A percentile compares a stretch with the other conserved stretches of the same genome.
Evolutionary conservation across 1,140 invertebrate species (phyloP).

Genomic region (Camponotus vicinus): DNA sequence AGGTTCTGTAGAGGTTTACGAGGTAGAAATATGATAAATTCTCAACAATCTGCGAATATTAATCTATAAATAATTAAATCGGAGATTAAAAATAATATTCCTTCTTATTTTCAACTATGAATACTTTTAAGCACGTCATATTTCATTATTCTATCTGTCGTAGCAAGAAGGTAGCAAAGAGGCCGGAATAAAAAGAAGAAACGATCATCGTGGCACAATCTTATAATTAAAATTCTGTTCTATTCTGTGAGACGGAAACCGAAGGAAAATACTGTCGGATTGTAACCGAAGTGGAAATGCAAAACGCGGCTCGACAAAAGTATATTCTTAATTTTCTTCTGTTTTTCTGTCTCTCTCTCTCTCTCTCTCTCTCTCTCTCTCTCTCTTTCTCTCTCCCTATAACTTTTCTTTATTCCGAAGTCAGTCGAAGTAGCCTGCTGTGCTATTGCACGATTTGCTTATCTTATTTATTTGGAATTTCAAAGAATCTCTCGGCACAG

Average conservation of each 20-base stretch:
- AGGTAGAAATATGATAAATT: too few species aligned
- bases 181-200: background rate
- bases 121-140: background rate
- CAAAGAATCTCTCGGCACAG: background rate
- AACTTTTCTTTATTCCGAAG: background rate
- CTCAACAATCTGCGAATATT: background rate
- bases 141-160: background rate
- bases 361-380: too few species aligned
- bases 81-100: background rate
- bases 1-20: too few species aligned
- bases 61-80: background rate
- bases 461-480: conserved; percentile 35
- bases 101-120: background rate
- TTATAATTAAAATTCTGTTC: conserved; percentile 22
- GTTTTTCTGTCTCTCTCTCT: too few species aligned
- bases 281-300: background rate
- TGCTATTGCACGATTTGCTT: conserved; percentile 24
- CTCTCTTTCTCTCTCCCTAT: too few species aligned
- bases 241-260: background rate
- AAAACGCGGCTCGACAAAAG: conserved; percentile 1
- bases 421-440: background rate
- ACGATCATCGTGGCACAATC: background rate
- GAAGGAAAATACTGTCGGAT: conserved; percentile 6
- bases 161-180: background rate
- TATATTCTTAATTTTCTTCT: background rate